Percentiles rank a stretch among this genome's conserved stretches.
Conservation (phyloP, 2,888 invertebrate genomes). For the Invenusta paracnida region DNA sequence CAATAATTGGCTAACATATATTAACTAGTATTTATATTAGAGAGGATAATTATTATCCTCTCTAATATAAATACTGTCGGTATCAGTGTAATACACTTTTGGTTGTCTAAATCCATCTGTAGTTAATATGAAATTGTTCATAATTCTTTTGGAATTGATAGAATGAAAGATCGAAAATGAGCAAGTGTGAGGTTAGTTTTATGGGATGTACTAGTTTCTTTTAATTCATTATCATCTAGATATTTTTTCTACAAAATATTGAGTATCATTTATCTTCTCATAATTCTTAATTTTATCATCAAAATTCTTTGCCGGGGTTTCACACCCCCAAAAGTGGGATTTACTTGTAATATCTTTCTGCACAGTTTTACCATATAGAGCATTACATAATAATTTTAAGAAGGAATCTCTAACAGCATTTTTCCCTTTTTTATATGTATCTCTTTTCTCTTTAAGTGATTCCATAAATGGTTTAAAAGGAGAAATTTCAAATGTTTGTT, state of each 20-base stretch:
- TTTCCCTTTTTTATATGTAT: slow-evolving; percentile 8
- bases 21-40: too few relatives aligned
- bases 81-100: slow-evolving; percentile 34
- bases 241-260: slow-evolving; percentile 33
- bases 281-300: slow-evolving; percentile 19
- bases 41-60: too few relatives aligned
- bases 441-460: neutral
- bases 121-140: slow-evolving; percentile 40
- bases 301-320: slow-evolving; percentile 24
- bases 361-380: slow-evolving; percentile 38
- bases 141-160: slow-evolving; percentile 34
- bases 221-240: slow-evolving; percentile 10
- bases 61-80: slow-evolving; percentile 29
- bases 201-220: neutral
- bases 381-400: slow-evolving; percentile 31
- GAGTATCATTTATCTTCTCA: slow-evolving; percentile 33
- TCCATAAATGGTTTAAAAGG: slow-evolving; percentile 34
- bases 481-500: neutral
- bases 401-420: slow-evolving; percentile 34
- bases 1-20: too few relatives aligned
- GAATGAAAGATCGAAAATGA: too few relatives aligned
- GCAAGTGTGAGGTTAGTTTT: too few relatives aligned
- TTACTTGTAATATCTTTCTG: slow-evolving; percentile 35
- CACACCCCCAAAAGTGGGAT: slow-evolving; percentile 37
- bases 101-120: slow-evolving; percentile 35